Conservation (phyloP, 1,140 invertebrate species). For the Gryllus bimaculatus region DNA sequence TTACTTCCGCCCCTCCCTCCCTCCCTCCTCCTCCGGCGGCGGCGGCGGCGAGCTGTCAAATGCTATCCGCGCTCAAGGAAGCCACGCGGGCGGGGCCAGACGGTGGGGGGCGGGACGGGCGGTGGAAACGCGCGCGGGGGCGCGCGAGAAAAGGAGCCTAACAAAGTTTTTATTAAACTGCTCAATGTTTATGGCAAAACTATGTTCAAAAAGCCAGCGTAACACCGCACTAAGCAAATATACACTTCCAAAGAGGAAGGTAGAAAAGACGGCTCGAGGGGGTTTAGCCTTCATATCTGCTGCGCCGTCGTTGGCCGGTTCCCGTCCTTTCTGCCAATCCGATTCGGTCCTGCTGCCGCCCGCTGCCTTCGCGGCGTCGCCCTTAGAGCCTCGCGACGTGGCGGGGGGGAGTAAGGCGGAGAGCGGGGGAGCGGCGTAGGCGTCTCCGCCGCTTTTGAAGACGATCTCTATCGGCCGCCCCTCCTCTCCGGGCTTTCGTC, state of each 20-base stretch:
- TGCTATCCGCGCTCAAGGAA: too few relatives aligned
- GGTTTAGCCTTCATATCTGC: neutral
- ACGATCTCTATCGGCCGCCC: neutral
- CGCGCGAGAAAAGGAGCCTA: neutral
- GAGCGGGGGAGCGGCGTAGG: neutral
- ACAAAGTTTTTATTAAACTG: neutral
- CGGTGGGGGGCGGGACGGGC: too few relatives aligned
- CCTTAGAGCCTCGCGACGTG: neutral
- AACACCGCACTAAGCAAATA: neutral
- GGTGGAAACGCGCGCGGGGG: too few relatives aligned
- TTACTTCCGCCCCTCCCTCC: too few relatives aligned
- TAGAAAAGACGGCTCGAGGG: neutral
- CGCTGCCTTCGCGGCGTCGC: neutral
- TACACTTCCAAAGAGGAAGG: neutral
- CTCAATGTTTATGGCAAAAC: constrained; percentile 7
- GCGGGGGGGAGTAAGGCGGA: neutral
- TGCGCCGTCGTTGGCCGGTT: neutral
- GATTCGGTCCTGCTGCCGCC: neutral
- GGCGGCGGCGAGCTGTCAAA: too few relatives aligned
- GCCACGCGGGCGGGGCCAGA: too few relatives aligned
- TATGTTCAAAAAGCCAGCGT: neutral
- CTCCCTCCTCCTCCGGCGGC: too few relatives aligned
- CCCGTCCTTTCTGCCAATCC: too few relatives aligned
- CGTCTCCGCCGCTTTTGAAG: neutral
- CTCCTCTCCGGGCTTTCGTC: neutral